Evolutionary conservation across 2,113 vertebrate species (phyloP).

Genomic region (Hydropotes inermis): DNA sequence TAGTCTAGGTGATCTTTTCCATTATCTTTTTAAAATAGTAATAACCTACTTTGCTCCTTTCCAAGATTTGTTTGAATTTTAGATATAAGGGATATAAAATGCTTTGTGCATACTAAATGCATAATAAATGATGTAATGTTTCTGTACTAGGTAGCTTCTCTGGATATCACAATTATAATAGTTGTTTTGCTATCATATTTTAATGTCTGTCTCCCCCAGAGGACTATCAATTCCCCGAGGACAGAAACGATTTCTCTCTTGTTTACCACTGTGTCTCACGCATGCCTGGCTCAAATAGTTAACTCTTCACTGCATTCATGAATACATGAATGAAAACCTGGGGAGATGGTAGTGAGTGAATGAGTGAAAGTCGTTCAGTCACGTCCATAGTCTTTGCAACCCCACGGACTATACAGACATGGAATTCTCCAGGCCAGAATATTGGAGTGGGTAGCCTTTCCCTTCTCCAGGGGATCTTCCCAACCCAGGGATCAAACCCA

Average conservation of each 20-base stretch:
- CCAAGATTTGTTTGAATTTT: not conserved
- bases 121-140: not conserved
- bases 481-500: not conserved
- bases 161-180: not conserved
- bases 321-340: not conserved
- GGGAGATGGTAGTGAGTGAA: not conserved
- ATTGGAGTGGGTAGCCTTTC: not conserved
- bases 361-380: not conserved
- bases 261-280: not conserved
- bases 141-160: not conserved
- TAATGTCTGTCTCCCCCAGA: not conserved
- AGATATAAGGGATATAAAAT: not conserved
- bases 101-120: not conserved
- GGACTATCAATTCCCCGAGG: not conserved
- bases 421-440: not conserved
- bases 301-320: not conserved
- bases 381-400: not conserved
- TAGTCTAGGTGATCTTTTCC: not conserved
- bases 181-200: not conserved
- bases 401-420: not conserved
- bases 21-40: not conserved
- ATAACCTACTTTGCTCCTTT: not conserved
- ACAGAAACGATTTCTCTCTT: conserved; percentile 18
- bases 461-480: not conserved
- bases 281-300: not conserved